Evolutionary conservation across 2,888 invertebrate genomes (phyloP), one percentile per base, ranked within the genome.

Genomic region (Eupithecia vulgata): DNA sequence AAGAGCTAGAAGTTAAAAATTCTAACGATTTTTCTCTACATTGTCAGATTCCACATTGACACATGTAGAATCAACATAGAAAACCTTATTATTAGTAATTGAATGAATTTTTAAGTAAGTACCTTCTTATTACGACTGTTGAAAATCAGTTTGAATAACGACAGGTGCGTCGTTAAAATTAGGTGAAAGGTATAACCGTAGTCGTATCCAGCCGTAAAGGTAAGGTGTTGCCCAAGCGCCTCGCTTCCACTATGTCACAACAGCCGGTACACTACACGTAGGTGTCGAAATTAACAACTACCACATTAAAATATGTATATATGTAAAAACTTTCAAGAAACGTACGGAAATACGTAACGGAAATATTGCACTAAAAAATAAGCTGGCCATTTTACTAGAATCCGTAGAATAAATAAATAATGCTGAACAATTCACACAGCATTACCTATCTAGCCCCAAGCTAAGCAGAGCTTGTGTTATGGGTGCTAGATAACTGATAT

Each of bases 131-230:
- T 52, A 25, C 5, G 25, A 25, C 13, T 25, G n/a, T 25, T 57
- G 25, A 64, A 68, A 70, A 70, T 48, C 17, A 45, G 67, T 67
- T 62, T 72, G 64, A 67, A 70, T 72, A 67, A 57, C 62, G 62
- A 65, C 65, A 72, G 57, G 48, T 64, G 40, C 17, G 67, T 72
- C 57, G 30, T 66, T 59, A 71, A 70, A 72, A 71, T 67, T 69
- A 64, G 69, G 80, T 80, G 80, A 80, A 80, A 80, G 80, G 80
- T 73, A 37, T 61, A 17, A 34, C 17, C 5, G n/a, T 73, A 25
- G 12, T 21, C 5, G 57, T 57, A 57, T 57, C 57, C 57, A 57
- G 57, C 57, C 57, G 25, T 57, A 57, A 57, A 57, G 57, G 57
- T 76, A 75, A 68, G 64, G 73, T 70, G 74, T 75, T 76, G 35